Percentiles rank a stretch among this genome's conserved stretches.
These are phyloP conservation scores for Diplodus puntazzo DNA, from an alignment of 2,797 vertebrate genomes.

Conservation along the genomic window DNA sequence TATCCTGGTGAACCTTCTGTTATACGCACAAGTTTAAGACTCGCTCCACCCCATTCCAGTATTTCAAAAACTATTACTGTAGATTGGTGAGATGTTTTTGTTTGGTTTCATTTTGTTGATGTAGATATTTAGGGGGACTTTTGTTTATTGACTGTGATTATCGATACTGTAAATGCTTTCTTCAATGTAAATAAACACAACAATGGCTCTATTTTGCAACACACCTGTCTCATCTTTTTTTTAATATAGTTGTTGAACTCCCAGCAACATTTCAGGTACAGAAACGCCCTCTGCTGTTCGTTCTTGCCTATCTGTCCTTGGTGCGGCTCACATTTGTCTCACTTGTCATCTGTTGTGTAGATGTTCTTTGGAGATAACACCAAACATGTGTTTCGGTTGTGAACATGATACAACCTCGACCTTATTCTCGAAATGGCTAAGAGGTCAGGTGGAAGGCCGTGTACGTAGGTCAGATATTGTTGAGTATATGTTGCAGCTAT, in stretches of 20 bases:
- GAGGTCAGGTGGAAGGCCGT: constrained; percentile 40
- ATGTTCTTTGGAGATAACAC: constrained; percentile 59
- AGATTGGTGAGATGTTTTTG: not conserved
- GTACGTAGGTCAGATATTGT: constrained; percentile 2
- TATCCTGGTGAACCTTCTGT: not conserved
- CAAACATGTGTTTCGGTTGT: constrained; percentile 43
- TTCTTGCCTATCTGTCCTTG: constrained; percentile 6
- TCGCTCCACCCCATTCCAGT: not conserved
- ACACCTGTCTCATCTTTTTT: constrained; percentile 2
- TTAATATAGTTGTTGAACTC: not conserved
- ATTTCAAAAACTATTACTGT: not conserved
- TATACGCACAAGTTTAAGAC: not conserved
- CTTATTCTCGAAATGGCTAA: constrained; percentile 56
- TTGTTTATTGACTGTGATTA: constrained; percentile 8
- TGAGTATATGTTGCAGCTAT: constrained; percentile 17
- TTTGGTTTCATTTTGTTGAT: not conserved
- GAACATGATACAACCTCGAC: constrained; percentile 66
- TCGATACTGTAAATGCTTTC: constrained; percentile 27
- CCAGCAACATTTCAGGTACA: not conserved
- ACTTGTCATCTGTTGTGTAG: constrained; percentile 40
- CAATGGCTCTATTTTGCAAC: constrained; percentile 23
- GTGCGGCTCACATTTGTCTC: constrained; percentile 33
- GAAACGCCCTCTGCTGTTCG: constrained; percentile 59
- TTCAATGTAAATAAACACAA: constrained; percentile 51
- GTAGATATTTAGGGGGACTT: not conserved